Evolutionary conservation across 2,113 vertebrate species (phyloP), one percentile per base, ranked within the genome.

Genomic region (Triplophysa siluroides): DNA sequence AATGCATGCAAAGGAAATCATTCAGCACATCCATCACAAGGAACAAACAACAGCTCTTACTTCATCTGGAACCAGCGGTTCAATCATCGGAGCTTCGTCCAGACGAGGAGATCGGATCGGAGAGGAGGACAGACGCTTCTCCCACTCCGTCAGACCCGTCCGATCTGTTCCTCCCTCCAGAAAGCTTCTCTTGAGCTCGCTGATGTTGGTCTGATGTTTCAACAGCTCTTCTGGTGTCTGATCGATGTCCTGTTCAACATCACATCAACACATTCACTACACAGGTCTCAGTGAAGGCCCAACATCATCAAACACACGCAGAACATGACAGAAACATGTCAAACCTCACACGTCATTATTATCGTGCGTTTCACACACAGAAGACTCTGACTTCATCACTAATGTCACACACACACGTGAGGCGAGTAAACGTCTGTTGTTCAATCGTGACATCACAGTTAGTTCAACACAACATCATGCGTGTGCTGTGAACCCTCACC

Each of bases 11-110:
- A 74, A 75, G 16, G n/a, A 75, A 81, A 41, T 74, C 33, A 16
- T 58, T 71, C 50, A 54, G 8, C 43, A 11, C 52, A 19, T 33
- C 38, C 41, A 29, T 45, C 29, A 45, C 9, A 56, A 8, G 13
- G 54, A 76, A 70, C 45, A 76, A 77, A 60, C 58, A 45, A 38
- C 75, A 74, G 58, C 50, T 60, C 93, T 92, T 83, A 97, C 96
- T 93, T 98, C 95, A 45, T 98, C 96, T 50, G 92, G 94, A 62
- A 96, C 93, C 83, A 99, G 95, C 1, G 98, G 98, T 87, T 98
- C 96, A 52, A 99, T 99, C 98, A 98, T 98, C 7, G 97, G 98
- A 0, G 94, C 92, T 0, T 98, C 97, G 14, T 98, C 96, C n/a
- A 93, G 89, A 81, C 95, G 92, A 62, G 90, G 89, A 0, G 94